phyloP scores from a whole-genome alignment of 2,888 invertebrate species.

The Eupithecia dodoneata region DNA sequence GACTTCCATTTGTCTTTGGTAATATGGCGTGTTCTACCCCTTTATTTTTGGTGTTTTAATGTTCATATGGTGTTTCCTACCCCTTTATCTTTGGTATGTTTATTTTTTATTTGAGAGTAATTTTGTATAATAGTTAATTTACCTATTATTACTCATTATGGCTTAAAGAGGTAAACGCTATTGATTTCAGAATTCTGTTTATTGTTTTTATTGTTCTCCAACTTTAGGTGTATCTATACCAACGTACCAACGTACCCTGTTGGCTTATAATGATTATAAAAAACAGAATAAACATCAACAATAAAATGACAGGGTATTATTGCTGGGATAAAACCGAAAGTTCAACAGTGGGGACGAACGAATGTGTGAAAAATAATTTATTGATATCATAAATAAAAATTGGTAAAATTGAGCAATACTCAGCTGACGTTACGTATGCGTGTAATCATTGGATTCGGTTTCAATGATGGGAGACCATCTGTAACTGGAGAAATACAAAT shows the following conservation, averaged over 20 bases:
- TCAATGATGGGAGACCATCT: constrained; percentile 8
- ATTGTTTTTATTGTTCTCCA: neutral
- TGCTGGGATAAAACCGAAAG: constrained; percentile 43
- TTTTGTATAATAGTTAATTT: too few species aligned
- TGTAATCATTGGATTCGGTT: constrained; percentile 11
- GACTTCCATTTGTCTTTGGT: neutral
- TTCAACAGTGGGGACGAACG: constrained; percentile 23
- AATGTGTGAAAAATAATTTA: constrained; percentile 45
- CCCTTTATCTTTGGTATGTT: too few species aligned
- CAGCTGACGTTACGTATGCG: constrained; percentile 19
- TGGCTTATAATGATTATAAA: neutral
- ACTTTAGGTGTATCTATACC: neutral
- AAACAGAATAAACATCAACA: neutral
- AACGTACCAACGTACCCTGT: neutral
- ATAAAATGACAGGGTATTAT: constrained; percentile 31
- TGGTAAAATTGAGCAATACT: constrained; percentile 46
- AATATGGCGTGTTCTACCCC: neutral
- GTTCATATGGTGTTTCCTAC: neutral
- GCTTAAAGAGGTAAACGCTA: too few species aligned
- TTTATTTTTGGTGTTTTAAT: too few species aligned
- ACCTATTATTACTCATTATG: too few species aligned
- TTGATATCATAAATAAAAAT: constrained; percentile 44
- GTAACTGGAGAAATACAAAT: neutral
- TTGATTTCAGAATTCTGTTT: too few species aligned
- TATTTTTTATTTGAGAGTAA: too few species aligned